These are phyloP conservation scores for Phalloptychus januarius DNA, from an alignment of 2,797 vertebrate genomes.

Conservation along the genomic window DNA sequence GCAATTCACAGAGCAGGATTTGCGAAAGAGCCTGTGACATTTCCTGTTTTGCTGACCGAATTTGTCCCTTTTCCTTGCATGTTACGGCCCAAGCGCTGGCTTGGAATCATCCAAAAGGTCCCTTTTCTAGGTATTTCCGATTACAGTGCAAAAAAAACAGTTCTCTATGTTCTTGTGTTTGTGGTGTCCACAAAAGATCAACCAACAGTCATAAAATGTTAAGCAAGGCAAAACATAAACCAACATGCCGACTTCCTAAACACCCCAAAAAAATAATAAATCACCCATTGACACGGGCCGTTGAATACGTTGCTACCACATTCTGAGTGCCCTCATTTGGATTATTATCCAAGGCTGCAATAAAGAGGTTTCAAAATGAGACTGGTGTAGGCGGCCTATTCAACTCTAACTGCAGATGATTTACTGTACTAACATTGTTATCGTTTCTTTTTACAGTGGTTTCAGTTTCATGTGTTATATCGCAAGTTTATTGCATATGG, in stretches of 20 bases:
- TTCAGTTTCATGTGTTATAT: constrained; percentile 32
- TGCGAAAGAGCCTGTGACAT: constrained; percentile 26
- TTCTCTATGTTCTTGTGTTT: constrained; percentile 54
- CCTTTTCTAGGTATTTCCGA: constrained; percentile 51
- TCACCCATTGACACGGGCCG: constrained; percentile 20
- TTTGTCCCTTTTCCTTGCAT: constrained; percentile 6
- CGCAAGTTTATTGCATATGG: constrained; percentile 2
- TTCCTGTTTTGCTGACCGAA: constrained; percentile 48
- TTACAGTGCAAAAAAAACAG: constrained; percentile 60
- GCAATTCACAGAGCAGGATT: constrained; percentile 27
- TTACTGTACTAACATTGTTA: constrained; percentile 2
- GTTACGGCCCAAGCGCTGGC: constrained; percentile 32
- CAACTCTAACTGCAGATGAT: neutral
- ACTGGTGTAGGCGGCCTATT: neutral
- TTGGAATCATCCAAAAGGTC: constrained; percentile 23
- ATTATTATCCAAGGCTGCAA: constrained; percentile 12
- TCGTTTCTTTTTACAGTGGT: neutral
- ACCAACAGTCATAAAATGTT: constrained; percentile 41
- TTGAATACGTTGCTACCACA: constrained; percentile 9
- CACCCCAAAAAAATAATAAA: constrained; percentile 30
- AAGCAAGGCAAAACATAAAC: constrained; percentile 52
- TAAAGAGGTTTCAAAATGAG: constrained; percentile 38
- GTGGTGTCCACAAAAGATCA: constrained; percentile 63
- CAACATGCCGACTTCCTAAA: constrained; percentile 45
- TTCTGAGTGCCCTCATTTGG: constrained; percentile 18